phyloP scores from a whole-genome alignment of 2,797 vertebrate species.

The Karalla daura region DNA sequence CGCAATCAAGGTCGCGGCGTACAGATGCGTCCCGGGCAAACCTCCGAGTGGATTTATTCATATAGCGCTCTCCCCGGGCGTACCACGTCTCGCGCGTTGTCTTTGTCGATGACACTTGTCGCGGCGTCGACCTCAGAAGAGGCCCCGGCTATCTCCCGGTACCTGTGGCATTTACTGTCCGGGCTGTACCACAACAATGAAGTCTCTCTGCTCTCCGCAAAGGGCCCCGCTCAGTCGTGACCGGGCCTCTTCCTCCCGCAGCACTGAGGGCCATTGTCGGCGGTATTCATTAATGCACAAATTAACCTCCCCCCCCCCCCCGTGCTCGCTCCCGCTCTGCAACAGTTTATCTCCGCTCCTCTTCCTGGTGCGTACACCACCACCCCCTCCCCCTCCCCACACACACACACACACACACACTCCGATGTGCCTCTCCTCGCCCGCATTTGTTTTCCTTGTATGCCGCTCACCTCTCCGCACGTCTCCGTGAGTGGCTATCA shows the following conservation, averaged over 20 bases:
- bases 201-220: conserved; percentile 15
- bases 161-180: no score
- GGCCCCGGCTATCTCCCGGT: no score
- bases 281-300: conserved; percentile 55
- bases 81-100: no score
- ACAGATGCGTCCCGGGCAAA: no score
- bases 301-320: conserved; percentile 43
- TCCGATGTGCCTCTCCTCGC: conserved; percentile 6
- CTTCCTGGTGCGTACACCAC: conserved; percentile 30
- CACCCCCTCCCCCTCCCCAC: background rate
- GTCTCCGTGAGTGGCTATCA: conserved; percentile 46
- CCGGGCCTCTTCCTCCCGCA: conserved; percentile 34
- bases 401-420: no score
- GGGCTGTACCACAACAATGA: no score
- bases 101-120: no score
- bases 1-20: no score
- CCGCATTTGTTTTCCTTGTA: conserved; percentile 45
- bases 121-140: no score
- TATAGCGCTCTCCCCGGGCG: no score
- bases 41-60: no score
- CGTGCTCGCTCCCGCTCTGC: conserved; percentile 12
- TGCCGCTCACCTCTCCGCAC: conserved; percentile 42
- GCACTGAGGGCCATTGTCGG: conserved; percentile 52
- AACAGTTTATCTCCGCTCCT: conserved; percentile 42
- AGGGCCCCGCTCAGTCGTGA: conserved; percentile 33